phyloP scores from a whole-genome alignment of 2,113 vertebrate species.

The Xiphias gladius region DNA sequence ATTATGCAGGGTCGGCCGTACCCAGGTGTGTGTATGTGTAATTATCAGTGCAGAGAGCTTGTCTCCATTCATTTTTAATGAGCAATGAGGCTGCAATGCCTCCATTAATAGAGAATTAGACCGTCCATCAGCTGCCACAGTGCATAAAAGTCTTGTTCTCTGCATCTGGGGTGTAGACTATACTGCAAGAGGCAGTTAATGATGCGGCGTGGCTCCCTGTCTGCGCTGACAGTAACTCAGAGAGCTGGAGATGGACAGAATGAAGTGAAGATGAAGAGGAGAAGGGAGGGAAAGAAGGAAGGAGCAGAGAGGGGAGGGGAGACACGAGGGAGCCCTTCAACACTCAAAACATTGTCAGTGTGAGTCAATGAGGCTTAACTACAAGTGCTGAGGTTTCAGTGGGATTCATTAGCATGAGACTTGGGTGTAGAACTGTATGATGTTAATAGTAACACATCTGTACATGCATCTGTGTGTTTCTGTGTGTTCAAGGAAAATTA shows the following conservation, averaged over 20 bases:
- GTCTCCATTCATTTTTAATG: slow-evolving; percentile 84
- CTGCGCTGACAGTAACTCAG: slow-evolving; percentile 64
- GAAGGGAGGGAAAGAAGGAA: not conserved
- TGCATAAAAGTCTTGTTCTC: slow-evolving; percentile 70
- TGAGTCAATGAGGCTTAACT: slow-evolving; percentile 76
- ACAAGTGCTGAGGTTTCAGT: slow-evolving; percentile 71
- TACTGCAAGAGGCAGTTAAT: slow-evolving; percentile 64
- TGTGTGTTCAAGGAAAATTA: not conserved
- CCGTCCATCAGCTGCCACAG: slow-evolving; percentile 69
- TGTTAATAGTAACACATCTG: slow-evolving; percentile 40
- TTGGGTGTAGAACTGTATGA: slow-evolving; percentile 52
- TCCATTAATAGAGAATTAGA: slow-evolving; percentile 84
- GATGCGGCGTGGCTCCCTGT: slow-evolving; percentile 60
- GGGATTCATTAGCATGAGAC: slow-evolving; percentile 80
- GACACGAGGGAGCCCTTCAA: slow-evolving; percentile 69
- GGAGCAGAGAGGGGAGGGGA: slow-evolving; percentile 38
- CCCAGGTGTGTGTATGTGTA: slow-evolving; percentile 73
- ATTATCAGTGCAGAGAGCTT: slow-evolving; percentile 78
- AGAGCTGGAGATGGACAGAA: slow-evolving; percentile 64
- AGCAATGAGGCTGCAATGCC: slow-evolving; percentile 73
- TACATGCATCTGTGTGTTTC: slow-evolving; percentile 5
- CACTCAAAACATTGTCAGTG: slow-evolving; percentile 69
- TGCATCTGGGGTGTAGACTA: slow-evolving; percentile 57
- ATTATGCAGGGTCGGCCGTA: slow-evolving; percentile 36
- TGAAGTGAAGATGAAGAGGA: slow-evolving; percentile 30